Percentiles rank a stretch among this genome's conserved stretches.
Evolutionary conservation across 2,888 invertebrate genomes (phyloP).

Genomic region (Hymenopus coronatus): DNA sequence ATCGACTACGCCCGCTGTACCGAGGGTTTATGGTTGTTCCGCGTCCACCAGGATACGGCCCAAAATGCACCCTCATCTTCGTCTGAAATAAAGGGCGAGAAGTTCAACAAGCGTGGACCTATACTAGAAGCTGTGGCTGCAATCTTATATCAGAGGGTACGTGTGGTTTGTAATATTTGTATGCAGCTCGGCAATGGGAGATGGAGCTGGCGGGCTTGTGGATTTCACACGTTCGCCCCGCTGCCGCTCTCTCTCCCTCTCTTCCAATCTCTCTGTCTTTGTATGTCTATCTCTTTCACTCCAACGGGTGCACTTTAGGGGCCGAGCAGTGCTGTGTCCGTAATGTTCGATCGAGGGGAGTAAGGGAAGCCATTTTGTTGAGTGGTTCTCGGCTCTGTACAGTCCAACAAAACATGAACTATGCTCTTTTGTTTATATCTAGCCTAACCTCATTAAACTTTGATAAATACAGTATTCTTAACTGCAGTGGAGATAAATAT

Average conservation of each 20-base stretch:
- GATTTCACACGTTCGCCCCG: background rate
- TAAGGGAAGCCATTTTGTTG: slow-evolving; percentile 35
- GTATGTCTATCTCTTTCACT: background rate
- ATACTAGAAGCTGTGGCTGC: background rate
- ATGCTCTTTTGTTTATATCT: background rate
- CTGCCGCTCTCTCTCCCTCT: background rate
- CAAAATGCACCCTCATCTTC: slow-evolving; percentile 2
- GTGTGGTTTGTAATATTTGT: slow-evolving; percentile 22
- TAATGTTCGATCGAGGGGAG: slow-evolving; percentile 25
- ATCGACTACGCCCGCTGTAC: slow-evolving; percentile 2
- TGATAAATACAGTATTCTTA: background rate
- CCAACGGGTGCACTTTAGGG: background rate
- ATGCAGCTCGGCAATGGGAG: slow-evolving; percentile 18
- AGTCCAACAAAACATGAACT: background rate
- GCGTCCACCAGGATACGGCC: background rate
- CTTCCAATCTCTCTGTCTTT: background rate
- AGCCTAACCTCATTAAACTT: background rate
- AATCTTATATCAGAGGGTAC: slow-evolving; percentile 25
- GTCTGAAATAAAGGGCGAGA: slow-evolving; percentile 7
- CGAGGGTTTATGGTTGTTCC: background rate
- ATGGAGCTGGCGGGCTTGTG: slow-evolving; percentile 8
- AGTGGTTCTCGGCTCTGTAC: slow-evolving; percentile 26
- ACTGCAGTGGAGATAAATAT: background rate
- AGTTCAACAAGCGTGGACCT: background rate
- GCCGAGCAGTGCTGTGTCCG: slow-evolving; percentile 1